These are phyloP conservation scores for Heterodera schachtii DNA, from an alignment of 1,140 invertebrate species.

Conservation along the genomic window DNA sequence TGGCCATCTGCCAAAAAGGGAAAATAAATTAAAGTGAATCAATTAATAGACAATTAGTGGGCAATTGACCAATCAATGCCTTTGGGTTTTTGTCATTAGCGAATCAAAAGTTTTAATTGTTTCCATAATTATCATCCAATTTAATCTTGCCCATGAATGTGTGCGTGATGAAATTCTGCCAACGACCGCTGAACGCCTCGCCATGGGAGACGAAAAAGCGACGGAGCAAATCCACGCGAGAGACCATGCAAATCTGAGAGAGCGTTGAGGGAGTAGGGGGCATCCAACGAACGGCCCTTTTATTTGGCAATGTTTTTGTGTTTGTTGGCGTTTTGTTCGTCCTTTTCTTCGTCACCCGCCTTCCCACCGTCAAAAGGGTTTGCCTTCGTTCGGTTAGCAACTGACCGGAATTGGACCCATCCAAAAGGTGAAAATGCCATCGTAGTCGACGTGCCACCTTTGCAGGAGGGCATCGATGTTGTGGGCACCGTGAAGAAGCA, in stretches of 20 bases:
- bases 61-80: conserved; percentile 1
- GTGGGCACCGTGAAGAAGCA: conserved; percentile 16
- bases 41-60: no score
- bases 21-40: not conserved
- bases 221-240: conserved; percentile 52
- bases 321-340: not conserved
- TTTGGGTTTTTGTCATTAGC: not conserved
- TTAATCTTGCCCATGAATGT: conserved; percentile 55
- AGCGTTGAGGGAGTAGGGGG: conserved; percentile 15
- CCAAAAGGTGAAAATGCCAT: conserved; percentile 63
- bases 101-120: not conserved
- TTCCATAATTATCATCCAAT: not conserved
- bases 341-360: not conserved
- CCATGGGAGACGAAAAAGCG: conserved; percentile 59
- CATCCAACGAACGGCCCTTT: not conserved
- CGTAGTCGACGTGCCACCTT: conserved; percentile 51
- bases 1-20: conserved; percentile 48
- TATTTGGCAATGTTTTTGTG: not conserved
- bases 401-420: conserved; percentile 49
- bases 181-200: conserved; percentile 60
- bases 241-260: conserved; percentile 60
- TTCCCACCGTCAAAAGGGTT: no score
- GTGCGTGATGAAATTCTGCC: conserved; percentile 62
- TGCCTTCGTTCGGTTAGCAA: not conserved
- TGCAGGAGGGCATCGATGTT: conserved; percentile 52